Evolutionary conservation across 1,140 invertebrate species (phyloP), one percentile per base, ranked within the genome.

Genomic region (Proctacanthus coquilletti): DNA sequence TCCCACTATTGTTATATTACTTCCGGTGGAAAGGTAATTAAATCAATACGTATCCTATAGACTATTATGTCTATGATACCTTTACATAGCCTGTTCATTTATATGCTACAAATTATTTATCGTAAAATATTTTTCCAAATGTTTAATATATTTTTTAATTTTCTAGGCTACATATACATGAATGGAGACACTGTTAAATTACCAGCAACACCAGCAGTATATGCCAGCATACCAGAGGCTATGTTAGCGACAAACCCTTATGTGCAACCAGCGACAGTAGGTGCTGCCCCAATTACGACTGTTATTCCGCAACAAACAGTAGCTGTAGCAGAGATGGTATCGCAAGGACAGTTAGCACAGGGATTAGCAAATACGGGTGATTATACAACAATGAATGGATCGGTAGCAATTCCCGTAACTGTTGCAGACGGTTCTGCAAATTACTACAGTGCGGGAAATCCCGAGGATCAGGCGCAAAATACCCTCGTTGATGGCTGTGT

Each of bases 171-270:
- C 68, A 70, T 71, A 70, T 77, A 76, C 72, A 78, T 78, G 75
- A 79, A 78, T 78, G 75, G 75, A 69, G 76, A 78, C 68, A 68
- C 75, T 65, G 72, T 69, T 59, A 75, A 75, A 66, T 63, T 74
- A 63, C 68, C 69, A 11, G 29, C 30, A 64, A 66, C 71, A 64
- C 72, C 72, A 71, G 69, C 68, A 63, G 69, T 69, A 50, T 71
- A 65, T 61, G 54, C 63, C 61, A 60, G 65, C 63, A 68, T 62
- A 64, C 65, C 67, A 65, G 66, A 69, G 53, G 46, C 64, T 43
- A 53, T 47, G 49, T 51, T 30, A 17, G 18, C 61, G 47, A 45
- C 50, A 44, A 47, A 60, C 49, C 47, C 45, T 38, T 45, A 48
- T 36, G 45, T 41, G 19, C 18, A 13, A 39, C 39, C 40, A 9